Evolutionary conservation across 2,888 invertebrate genomes (phyloP).

Genomic region (Philereme transversata): DNA sequence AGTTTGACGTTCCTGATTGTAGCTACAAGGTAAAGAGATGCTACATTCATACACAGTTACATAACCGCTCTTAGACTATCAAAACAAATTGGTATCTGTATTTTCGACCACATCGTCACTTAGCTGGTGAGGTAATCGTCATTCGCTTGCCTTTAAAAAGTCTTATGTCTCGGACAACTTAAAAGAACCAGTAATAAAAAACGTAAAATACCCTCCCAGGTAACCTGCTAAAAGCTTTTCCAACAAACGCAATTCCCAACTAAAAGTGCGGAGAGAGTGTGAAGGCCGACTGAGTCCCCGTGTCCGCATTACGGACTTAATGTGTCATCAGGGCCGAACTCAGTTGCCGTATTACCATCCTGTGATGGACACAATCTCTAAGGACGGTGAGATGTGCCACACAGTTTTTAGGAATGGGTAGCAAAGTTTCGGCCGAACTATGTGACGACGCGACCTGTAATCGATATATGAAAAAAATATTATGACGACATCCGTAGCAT

Average conservation of each 20-base stretch:
- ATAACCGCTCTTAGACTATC: no score
- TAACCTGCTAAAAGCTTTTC: slow-evolving; percentile 23
- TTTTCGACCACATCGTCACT: no score
- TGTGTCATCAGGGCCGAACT: slow-evolving; percentile 31
- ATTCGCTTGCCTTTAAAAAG: no score
- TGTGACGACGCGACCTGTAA: no score
- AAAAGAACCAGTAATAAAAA: slow-evolving; percentile 13
- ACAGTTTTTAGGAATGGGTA: background rate
- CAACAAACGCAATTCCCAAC: slow-evolving; percentile 27
- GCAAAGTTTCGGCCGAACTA: background rate
- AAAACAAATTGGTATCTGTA: no score
- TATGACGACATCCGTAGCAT: no score
- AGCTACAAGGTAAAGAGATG: no score
- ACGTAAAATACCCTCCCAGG: slow-evolving; percentile 21
- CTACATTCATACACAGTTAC: no score
- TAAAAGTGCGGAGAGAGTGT: slow-evolving; percentile 18
- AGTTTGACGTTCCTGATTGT: no score
- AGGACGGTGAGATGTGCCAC: slow-evolving; percentile 19
- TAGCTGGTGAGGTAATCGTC: no score
- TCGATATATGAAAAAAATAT: no score
- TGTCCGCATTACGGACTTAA: slow-evolving; percentile 34
- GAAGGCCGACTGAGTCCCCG: slow-evolving; percentile 36
- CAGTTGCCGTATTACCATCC: slow-evolving; percentile 24
- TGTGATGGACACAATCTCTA: slow-evolving; percentile 28
- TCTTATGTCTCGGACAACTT: no score